Evolutionary conservation across 2,113 vertebrate genomes (phyloP).

Genomic region (Heteronetta atricapilla): DNA sequence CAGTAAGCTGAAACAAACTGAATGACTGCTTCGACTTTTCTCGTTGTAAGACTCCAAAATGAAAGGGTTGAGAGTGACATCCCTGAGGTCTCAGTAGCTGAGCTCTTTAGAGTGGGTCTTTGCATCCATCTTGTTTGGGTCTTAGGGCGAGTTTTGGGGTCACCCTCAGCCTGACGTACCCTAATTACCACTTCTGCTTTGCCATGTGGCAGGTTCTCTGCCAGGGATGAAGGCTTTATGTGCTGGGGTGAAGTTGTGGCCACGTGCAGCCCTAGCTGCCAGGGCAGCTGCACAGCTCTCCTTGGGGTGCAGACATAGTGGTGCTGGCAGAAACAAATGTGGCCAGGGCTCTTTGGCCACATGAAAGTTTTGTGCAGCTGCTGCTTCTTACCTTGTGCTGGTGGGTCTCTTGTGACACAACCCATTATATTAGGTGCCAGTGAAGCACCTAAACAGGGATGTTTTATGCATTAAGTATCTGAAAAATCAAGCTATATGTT

Average conservation of each 20-base stretch:
- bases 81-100: not conserved
- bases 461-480: not conserved
- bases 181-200: not conserved
- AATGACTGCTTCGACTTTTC: not conserved
- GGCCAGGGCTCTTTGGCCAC: accelerated
- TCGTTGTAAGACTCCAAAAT: not conserved
- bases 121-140: not conserved
- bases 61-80: not conserved
- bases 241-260: not conserved
- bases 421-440: not conserved
- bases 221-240: accelerated
- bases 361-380: not conserved
- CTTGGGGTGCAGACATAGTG: accelerated
- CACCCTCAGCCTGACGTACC: not conserved
- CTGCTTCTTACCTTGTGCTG: not conserved
- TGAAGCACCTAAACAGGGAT: accelerated
- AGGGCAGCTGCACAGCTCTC: accelerated
- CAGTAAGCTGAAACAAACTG: not conserved
- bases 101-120: not conserved
- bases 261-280: not conserved
- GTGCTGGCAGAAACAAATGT: not conserved
- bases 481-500: not conserved
- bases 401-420: not conserved
- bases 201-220: accelerated
- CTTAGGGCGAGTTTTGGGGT: not conserved